Evolutionary conservation across 1,140 invertebrate genomes (phyloP), one percentile per base, ranked within the genome.

Genomic region (Antheraea pernyi): DNA sequence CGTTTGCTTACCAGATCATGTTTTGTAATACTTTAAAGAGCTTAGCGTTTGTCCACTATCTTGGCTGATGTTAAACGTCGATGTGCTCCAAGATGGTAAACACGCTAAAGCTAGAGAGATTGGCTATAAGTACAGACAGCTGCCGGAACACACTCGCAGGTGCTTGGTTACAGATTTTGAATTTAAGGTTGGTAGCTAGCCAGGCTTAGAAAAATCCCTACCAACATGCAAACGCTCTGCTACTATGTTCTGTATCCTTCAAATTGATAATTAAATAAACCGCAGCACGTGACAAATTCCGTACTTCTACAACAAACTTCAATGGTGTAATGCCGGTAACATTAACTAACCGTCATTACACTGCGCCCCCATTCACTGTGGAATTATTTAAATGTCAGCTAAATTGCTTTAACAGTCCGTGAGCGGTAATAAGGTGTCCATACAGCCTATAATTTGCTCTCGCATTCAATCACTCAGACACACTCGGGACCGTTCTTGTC

Each of bases 351-450:
- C 46, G 46, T 76, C 82, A 85, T 90, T 88, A 88, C 77, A 58
- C 60, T 59, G 62, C 77, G 77, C 79, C 80, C 77, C 80, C 84
- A 83, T 87, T 88, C 78, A 75, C 79, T 67, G 83, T 69, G 80
- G 81, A 86, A 91, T 89, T 90, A 90, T 90, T 91, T 91, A 90
- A 91, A 91, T 88, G 88, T 91, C 87, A 88, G 89, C 70, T 90
- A 89, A 89, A 90, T 90, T 90, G 83, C 89, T 83, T 88, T 86
- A 90, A 89, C 87, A 88, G 87, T 85, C 87, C 77, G 82, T 83
- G 84, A 82, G 82, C 82, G 71, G 84, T 90, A 91, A 91, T 91
- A 90, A 91, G 88, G 86, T 89, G 86, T 90, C 82, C 87, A 85
- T 79, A 78, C 79, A 85, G 78, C 76, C 83, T 88, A 76, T 86